Evolutionary conservation across 2,113 vertebrate genomes (phyloP).

Genomic region (Potamarius usumacintae): DNA sequence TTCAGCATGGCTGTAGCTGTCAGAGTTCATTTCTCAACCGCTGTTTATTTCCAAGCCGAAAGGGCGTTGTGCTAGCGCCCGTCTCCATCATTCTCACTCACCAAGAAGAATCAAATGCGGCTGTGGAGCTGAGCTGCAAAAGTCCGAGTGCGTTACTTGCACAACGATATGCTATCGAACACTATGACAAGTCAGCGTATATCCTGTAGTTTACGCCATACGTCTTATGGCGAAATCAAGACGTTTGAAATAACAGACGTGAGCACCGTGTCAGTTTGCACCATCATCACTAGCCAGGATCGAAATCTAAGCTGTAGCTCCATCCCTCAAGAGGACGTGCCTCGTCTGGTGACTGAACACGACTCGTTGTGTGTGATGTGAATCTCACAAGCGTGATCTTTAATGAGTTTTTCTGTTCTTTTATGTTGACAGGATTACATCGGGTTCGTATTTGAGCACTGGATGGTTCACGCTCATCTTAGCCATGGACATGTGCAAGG

Average conservation of each 20-base stretch:
- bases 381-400: conserved; percentile 8
- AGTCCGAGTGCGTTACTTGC: background rate
- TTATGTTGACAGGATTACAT: conserved; percentile 86
- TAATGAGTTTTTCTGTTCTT: conserved; percentile 37
- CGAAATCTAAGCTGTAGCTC: background rate
- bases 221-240: too few species aligned
- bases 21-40: conserved; percentile 59
- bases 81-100: conserved; percentile 49
- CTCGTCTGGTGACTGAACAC: background rate
- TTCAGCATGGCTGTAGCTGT: conserved; percentile 54
- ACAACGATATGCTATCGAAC: background rate
- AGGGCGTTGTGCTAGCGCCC: conserved; percentile 34
- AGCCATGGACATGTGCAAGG: conserved; percentile 97
- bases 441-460: conserved; percentile 96
- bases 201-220: background rate
- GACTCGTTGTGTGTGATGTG: conserved; percentile 18
- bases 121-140: background rate
- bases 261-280: background rate
- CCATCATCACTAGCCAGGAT: background rate
- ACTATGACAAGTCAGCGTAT: background rate
- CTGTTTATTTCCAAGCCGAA: conserved; percentile 46
- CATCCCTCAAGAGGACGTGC: background rate
- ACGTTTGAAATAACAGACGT: background rate
- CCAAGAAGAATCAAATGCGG: background rate
- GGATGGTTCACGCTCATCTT: conserved; percentile 99